Evolutionary conservation across 2,888 invertebrate genomes (phyloP).

Genomic region (Melanostoma scalare): DNA sequence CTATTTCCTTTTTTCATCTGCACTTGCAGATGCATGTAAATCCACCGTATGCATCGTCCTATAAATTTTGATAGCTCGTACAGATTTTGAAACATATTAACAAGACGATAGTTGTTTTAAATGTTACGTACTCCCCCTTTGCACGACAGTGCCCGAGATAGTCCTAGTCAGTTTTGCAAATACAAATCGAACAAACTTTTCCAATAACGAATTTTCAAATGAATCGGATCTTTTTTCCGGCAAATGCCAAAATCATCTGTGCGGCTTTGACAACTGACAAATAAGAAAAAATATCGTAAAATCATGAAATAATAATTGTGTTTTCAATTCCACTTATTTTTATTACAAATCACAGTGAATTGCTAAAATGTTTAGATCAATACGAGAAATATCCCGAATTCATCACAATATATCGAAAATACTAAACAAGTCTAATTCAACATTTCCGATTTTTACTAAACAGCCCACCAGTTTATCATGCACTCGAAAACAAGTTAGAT

Average conservation of each 20-base stretch:
- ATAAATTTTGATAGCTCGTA: no score
- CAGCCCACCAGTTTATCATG: constrained; percentile 6
- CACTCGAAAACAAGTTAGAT: constrained; percentile 57
- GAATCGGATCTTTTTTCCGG: constrained; percentile 14
- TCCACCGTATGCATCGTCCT: no score
- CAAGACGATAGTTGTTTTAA: no score
- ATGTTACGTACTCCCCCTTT: no score
- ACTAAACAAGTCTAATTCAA: constrained; percentile 41
- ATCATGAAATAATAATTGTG: constrained; percentile 54
- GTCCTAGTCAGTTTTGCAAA: no score
- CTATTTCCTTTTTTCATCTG: no score
- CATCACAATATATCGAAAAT: constrained; percentile 41
- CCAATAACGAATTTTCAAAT: not conserved
- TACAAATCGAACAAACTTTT: not conserved
- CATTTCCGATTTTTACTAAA: constrained; percentile 5
- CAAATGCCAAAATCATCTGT: constrained; percentile 56
- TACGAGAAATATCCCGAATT: constrained; percentile 36
- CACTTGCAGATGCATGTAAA: no score
- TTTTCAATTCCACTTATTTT: constrained; percentile 1
- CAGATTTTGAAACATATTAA: no score
- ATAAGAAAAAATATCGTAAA: constrained; percentile 25
- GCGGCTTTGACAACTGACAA: constrained; percentile 10
- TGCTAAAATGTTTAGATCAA: constrained; percentile 47
- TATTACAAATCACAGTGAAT: constrained; percentile 7
- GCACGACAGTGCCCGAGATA: no score